Percentiles rank a stretch among this genome's conserved stretches.
These are phyloP conservation scores for Nymphalis io DNA, from an alignment of 1,140 invertebrate species.

Conservation along the genomic window DNA sequence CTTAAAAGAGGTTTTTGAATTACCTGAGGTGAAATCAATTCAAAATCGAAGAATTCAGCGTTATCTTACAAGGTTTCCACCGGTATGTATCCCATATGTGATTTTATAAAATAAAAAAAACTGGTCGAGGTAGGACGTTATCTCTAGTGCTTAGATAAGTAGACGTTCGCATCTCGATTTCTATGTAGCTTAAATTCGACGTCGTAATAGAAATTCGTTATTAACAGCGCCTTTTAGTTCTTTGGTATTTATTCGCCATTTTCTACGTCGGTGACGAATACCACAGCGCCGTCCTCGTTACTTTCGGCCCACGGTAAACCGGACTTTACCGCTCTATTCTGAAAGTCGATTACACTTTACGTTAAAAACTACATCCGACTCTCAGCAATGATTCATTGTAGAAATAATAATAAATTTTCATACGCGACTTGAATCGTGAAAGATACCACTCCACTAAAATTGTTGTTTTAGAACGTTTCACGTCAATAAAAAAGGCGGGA, in stretches of 20 bases:
- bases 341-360: constrained; percentile 63
- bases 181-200: background rate
- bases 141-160: constrained; percentile 54
- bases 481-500: constrained; percentile 60
- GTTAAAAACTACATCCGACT: constrained; percentile 48
- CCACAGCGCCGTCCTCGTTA: constrained; percentile 73
- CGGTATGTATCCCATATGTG: constrained; percentile 56
- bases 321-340: constrained; percentile 65
- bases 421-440: constrained; percentile 45
- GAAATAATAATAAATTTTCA: constrained; percentile 67
- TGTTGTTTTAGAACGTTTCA: constrained; percentile 43
- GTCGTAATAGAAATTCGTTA: background rate
- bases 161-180: constrained; percentile 44
- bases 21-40: constrained; percentile 37
- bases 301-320: constrained; percentile 55
- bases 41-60: constrained; percentile 46
- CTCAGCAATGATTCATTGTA: constrained; percentile 69
- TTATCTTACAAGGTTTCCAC: constrained; percentile 38
- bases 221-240: constrained; percentile 50
- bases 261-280: constrained; percentile 78
- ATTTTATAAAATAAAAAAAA: constrained; percentile 45
- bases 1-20: constrained; percentile 59
- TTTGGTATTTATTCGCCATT: constrained; percentile 79
- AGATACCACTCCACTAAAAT: constrained; percentile 25
- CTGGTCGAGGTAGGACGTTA: constrained; percentile 47